Evolutionary conservation across 1,140 invertebrate species (phyloP).

Genomic region (Schmidtea mediterranea): DNA sequence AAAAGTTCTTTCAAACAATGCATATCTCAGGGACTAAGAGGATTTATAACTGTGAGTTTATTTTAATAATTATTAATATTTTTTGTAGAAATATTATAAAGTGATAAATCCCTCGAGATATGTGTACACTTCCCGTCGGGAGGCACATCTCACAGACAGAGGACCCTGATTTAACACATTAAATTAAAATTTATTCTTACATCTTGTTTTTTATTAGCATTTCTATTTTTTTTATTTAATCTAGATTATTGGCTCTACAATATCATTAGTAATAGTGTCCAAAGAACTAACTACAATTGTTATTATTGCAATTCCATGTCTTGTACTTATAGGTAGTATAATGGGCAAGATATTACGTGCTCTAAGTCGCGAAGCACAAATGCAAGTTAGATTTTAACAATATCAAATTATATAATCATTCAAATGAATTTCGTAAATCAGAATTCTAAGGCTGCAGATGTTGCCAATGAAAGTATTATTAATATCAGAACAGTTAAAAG

Average conservation of each 20-base stretch:
- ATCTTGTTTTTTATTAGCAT: neutral
- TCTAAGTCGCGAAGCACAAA: constrained; percentile 45
- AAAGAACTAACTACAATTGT: constrained; percentile 57
- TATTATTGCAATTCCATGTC: constrained; percentile 46
- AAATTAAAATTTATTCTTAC: neutral
- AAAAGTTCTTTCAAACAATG: constrained; percentile 75
- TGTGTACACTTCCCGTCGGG: no score
- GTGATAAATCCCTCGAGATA: no score
- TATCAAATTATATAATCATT: neutral
- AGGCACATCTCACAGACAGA: no score
- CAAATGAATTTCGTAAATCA: constrained; percentile 15
- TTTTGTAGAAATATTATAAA: neutral
- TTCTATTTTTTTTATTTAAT: constrained; percentile 9
- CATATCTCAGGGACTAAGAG: constrained; percentile 58
- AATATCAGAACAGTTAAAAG: constrained; percentile 67
- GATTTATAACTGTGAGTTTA: constrained; percentile 42
- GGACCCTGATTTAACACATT: no score
- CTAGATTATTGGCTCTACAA: constrained; percentile 44
- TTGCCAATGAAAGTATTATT: constrained; percentile 65
- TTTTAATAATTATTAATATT: constrained; percentile 6
- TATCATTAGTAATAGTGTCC: constrained; percentile 50
- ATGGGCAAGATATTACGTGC: constrained; percentile 43
- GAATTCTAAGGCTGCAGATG: constrained; percentile 49
- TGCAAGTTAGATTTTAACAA: constrained; percentile 33
- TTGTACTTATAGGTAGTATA: constrained; percentile 45